phyloP scores from a whole-genome alignment of 2,888 invertebrate genomes.

The Selenia dentaria region DNA sequence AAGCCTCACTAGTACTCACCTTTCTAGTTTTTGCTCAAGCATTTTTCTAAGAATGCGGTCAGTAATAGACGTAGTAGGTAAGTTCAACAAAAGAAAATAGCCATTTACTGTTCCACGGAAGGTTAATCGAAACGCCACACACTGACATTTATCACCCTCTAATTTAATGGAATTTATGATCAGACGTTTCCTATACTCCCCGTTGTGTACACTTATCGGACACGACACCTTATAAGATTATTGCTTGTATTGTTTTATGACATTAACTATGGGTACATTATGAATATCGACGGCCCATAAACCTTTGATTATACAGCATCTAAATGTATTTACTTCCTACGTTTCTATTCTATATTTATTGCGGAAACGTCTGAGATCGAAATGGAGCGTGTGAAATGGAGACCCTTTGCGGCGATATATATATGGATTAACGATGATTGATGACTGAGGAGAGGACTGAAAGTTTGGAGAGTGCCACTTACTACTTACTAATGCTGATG shows the following conservation, averaged over 20 bases:
- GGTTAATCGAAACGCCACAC: constrained; percentile 47
- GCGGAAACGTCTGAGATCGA: constrained; percentile 16
- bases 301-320: constrained; percentile 39
- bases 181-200: constrained; percentile 32
- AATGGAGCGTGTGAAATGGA: constrained; percentile 35
- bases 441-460: constrained; percentile 33
- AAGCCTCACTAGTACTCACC: constrained; percentile 1
- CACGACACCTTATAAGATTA: constrained; percentile 39
- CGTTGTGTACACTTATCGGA: constrained; percentile 23
- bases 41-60: constrained; percentile 38
- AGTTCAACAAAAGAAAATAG: constrained; percentile 37
- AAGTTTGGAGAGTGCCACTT: constrained; percentile 30
- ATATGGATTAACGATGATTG: constrained; percentile 46
- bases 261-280: constrained; percentile 32
- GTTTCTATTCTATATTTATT: constrained; percentile 30
- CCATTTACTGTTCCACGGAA: constrained; percentile 35
- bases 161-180: constrained; percentile 53
- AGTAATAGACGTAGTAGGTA: constrained; percentile 21
- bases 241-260: constrained; percentile 31
- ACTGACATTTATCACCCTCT: constrained; percentile 53
- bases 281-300: constrained; percentile 40
- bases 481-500: constrained; percentile 16
- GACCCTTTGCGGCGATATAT: constrained; percentile 33
- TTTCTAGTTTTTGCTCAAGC: neutral
- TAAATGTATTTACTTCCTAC: constrained; percentile 41